A percentile compares a stretch with the other conserved stretches of the same genome.
Evolutionary conservation across 1,140 invertebrate species (phyloP).

Genomic region (Bathynomus jamesi): DNA sequence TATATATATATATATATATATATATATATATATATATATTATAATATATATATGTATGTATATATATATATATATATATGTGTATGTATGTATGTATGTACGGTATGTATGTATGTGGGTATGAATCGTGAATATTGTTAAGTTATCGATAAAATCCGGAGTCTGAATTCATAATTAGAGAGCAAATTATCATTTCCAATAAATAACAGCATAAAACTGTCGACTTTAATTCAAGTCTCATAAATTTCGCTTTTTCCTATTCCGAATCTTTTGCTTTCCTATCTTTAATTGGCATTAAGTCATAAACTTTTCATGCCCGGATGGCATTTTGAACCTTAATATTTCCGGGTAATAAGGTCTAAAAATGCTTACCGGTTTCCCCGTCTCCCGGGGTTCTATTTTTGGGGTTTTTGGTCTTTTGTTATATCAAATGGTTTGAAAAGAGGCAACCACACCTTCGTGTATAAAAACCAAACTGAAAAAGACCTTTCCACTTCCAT

Average conservation of each 20-base stretch:
- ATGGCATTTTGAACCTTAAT: background rate
- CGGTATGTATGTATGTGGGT: background rate
- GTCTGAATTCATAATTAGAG: background rate
- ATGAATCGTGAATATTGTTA: background rate
- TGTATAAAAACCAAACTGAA: background rate
- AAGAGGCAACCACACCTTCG: background rate
- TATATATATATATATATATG: background rate
- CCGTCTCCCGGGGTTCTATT: background rate
- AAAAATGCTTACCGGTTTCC: background rate
- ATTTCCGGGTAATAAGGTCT: background rate
- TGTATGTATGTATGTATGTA: background rate
- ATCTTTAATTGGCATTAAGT: background rate
- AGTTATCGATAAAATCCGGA: background rate
- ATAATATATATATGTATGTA: background rate
- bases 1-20: background rate
- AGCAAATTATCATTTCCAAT: background rate
- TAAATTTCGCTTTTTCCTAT: background rate
- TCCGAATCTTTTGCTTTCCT: background rate
- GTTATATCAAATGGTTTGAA: background rate
- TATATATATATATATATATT: background rate
- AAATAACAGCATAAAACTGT: background rate
- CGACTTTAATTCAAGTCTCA: background rate
- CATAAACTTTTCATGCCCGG: background rate
- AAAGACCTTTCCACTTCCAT: no score
- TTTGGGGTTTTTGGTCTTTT: background rate